Conservation (phyloP, 2,113 vertebrate species). For the Hippocampus guttulatus region DNA sequence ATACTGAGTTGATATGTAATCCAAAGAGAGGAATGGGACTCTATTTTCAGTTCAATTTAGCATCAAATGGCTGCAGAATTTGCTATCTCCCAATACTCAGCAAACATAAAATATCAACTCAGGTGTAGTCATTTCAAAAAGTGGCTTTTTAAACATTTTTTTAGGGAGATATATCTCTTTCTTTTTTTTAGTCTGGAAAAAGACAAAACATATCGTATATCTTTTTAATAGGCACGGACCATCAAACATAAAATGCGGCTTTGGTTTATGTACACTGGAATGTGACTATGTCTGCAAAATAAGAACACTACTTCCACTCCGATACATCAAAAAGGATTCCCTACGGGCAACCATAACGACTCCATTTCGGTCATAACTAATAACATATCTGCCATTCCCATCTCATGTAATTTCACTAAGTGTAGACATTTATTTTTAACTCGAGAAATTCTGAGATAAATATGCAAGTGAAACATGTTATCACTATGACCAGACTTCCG, state of each 20-base stretch:
- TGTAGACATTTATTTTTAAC: neutral
- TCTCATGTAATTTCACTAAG: neutral
- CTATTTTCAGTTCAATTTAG: neutral
- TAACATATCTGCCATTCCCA: slow-evolving; percentile 14
- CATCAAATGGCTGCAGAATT: no score
- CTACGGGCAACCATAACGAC: slow-evolving; percentile 4
- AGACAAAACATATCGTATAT: neutral
- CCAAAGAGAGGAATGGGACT: neutral
- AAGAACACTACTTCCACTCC: slow-evolving; percentile 11
- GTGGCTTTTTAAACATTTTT: neutral
- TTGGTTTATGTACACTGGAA: slow-evolving; percentile 4
- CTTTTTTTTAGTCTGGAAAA: neutral
- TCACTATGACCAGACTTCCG: slow-evolving; percentile 7
- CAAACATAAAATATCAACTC: neutral
- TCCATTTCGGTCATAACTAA: slow-evolving; percentile 13
- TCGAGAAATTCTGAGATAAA: neutral
- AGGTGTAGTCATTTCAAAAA: neutral
- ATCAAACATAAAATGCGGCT: neutral
- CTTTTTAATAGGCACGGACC: neutral
- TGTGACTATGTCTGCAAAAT: slow-evolving; percentile 1
- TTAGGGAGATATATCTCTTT: neutral
- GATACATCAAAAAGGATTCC: slow-evolving; percentile 10
- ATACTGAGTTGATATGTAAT: neutral
- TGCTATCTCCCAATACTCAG: no score
- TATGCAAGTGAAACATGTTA: slow-evolving; percentile 10